A percentile compares a stretch with the other conserved stretches of the same genome.
phyloP scores from a whole-genome alignment of 2,888 invertebrate genomes.

The Lasioglossum villosulum region DNA sequence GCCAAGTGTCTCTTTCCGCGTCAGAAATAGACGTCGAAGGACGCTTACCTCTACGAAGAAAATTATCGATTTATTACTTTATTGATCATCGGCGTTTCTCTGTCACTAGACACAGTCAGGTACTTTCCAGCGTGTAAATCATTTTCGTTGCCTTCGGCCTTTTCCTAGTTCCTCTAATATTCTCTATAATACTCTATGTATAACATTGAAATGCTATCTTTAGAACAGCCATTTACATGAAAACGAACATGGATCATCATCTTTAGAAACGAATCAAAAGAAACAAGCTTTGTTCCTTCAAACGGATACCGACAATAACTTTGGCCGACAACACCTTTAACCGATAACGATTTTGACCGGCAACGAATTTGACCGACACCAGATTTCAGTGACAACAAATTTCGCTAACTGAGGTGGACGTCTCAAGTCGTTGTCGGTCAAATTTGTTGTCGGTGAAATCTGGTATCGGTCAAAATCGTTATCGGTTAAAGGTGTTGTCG shows the following conservation, averaged over 20 bases:
- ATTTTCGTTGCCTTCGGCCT: background rate
- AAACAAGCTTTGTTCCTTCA: background rate
- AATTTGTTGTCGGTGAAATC: too few species aligned
- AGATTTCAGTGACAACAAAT: too few species aligned
- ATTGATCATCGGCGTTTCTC: background rate
- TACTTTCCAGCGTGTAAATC: background rate
- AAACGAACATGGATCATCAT: background rate
- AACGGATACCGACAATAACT: too few species aligned
- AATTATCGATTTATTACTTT: background rate
- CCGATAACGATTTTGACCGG: too few species aligned
- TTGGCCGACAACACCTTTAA: too few species aligned
- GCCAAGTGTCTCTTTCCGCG: background rate
- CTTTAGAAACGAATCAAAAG: background rate
- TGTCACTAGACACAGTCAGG: background rate
- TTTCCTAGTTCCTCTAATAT: too few species aligned
- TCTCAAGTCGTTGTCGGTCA: too few species aligned
- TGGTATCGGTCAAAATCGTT: too few species aligned
- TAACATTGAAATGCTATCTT: background rate
- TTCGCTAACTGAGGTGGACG: too few species aligned
- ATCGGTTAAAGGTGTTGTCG: too few species aligned
- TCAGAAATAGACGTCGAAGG: slow-evolving; percentile 20
- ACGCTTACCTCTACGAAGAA: slow-evolving; percentile 14
- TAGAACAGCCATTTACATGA: background rate
- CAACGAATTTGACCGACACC: too few species aligned
- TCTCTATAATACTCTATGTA: background rate